Conservation (phyloP, 1,140 invertebrate species). For the Pinna nobilis region DNA sequence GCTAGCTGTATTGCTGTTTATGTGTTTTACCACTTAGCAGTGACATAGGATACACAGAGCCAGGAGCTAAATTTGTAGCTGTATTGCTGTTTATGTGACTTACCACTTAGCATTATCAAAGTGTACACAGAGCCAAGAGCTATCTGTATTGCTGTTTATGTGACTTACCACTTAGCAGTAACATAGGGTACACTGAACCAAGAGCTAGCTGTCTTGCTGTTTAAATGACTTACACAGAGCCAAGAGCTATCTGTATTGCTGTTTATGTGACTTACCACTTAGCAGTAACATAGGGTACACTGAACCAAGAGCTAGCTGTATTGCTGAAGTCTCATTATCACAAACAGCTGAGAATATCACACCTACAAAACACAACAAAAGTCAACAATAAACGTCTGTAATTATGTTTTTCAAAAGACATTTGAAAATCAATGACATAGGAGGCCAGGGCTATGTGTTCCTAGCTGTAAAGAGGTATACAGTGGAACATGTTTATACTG, state of each 20-base stretch:
- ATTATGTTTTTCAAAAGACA: too few species aligned
- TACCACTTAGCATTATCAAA: not conserved
- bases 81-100: too few species aligned
- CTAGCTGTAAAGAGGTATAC: too few species aligned
- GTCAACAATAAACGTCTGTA: too few species aligned
- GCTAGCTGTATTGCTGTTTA: too few species aligned
- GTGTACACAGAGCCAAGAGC: not conserved
- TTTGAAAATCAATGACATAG: too few species aligned
- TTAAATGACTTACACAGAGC: too few species aligned
- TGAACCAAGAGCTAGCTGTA: conserved; percentile 92
- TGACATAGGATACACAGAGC: conserved; percentile 93
- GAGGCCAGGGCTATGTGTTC: too few species aligned
- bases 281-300: conserved; percentile 95
- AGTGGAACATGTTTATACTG: too few species aligned
- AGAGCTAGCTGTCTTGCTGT: too few species aligned
- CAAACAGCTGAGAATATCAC: conserved; percentile 82
- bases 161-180: not conserved
- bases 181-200: not conserved
- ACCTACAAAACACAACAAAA: conserved; percentile 36
- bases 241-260: too few species aligned
- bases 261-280: conserved; percentile 88
- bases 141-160: too few species aligned
- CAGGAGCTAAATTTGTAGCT: conserved; percentile 93
- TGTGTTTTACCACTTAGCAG: conserved; percentile 90
- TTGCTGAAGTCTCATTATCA: conserved; percentile 92